Conservation (phyloP, 2,113 vertebrate genomes). For the Cinclus mexicanus region DNA sequence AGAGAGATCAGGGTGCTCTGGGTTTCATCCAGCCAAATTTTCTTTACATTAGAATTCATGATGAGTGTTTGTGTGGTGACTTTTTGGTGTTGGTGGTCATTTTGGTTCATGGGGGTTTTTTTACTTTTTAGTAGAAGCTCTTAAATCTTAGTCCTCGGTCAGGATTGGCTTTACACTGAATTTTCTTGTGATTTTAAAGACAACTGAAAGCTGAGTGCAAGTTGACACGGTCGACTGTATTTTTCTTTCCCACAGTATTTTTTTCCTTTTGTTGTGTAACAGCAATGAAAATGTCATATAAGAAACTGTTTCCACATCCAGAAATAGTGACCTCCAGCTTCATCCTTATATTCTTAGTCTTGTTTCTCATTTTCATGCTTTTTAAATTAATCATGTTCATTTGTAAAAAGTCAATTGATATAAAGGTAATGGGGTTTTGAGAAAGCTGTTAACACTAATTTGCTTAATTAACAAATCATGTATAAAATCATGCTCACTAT, state of each 20-base stretch:
- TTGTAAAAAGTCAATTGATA: slow-evolving; percentile 59
- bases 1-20: not conserved
- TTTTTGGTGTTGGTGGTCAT: not conserved
- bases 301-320: not conserved
- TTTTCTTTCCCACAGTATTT: not conserved
- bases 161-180: not conserved
- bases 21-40: not conserved
- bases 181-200: not conserved
- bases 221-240: rapidly evolving
- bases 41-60: not conserved
- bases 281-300: not conserved
- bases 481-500: slow-evolving; percentile 49
- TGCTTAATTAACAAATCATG: slow-evolving; percentile 66
- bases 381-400: slow-evolving; percentile 53
- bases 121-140: not conserved
- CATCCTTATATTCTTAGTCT: not conserved
- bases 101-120: not conserved
- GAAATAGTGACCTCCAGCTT: slow-evolving; percentile 27
- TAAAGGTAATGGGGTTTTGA: slow-evolving; percentile 56
- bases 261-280: not conserved
- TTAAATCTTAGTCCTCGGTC: not conserved
- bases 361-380: slow-evolving; percentile 39
- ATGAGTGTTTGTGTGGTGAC: rapidly evolving
- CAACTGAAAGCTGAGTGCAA: not conserved
- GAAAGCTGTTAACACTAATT: slow-evolving; percentile 66